Base-by-base conservation (phyloP, 2,888 invertebrate genomes). In the Pterobdella sp. region DNA sequence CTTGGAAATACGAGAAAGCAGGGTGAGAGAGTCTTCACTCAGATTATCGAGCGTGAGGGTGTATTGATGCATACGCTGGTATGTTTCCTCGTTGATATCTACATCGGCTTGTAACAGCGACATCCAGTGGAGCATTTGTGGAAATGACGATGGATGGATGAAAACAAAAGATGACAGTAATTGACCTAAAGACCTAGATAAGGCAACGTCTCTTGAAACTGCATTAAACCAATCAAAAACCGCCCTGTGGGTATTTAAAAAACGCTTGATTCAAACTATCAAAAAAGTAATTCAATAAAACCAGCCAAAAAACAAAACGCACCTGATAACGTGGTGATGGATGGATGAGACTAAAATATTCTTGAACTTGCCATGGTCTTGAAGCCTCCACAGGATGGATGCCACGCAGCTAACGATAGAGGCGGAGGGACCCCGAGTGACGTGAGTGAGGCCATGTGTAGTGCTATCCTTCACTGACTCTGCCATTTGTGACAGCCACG, bases 161-260 rank as follows among this genome's bases (percentile, higher is more conserved):
- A 90, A 91, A 83, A 93, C 93, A 80, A 93, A 87, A 2, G 93
- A 90, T 82, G 93, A 94, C 68, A 94, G 84, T 72, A 92, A 87
- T 80, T 90, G 88, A 84, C 94, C 92, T n/a, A 94, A 87, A 0
- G 92, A 88, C 79, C 89, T 88, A 84, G 93, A 93, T 70, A 93
- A 85, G 37, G 80, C 77, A 29, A 89, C 88, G 73, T 88, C 87
- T 63, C 88, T 87, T 29, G 88, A 87, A 66, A 91, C 85, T n/a
- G 87, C 86, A 72, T 88, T 86, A 31, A 90, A 89, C 90, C 93
- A 92, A 71, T 88, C 87, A 82, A 90, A 91, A 34, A 93, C 85
- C 0, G 88, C 87, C 77, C 87, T 87, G 80, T 22, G 81, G 79
- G 64, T 56, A 74, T 74, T 7, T 31, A 69, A 10, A 49, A n/a